phyloP scores from a whole-genome alignment of 2,113 vertebrate genomes.

The Gila orcuttii region DNA sequence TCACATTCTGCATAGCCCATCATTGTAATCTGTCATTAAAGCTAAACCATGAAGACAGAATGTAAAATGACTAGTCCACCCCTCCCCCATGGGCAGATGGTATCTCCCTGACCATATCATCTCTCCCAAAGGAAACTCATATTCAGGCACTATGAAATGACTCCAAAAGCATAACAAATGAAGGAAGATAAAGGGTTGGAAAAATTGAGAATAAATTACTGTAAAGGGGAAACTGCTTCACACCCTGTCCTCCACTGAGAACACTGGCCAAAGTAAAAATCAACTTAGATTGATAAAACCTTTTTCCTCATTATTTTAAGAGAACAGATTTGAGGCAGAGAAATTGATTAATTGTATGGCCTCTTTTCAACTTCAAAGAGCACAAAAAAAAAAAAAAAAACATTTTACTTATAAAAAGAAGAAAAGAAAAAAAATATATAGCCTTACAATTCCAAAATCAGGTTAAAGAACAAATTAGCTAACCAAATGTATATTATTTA shows the following conservation, averaged over 20 bases:
- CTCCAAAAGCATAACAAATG: conserved; percentile 80
- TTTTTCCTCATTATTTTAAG: conserved; percentile 77
- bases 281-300: conserved; percentile 53
- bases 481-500: not conserved
- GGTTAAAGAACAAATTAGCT: not conserved
- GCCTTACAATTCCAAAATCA: not conserved
- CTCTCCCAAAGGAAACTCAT: conserved; percentile 75
- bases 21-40: conserved; percentile 64
- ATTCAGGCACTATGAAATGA: conserved; percentile 79
- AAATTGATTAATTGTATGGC: conserved; percentile 44
- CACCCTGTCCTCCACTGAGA: conserved; percentile 64
- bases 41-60: conserved; percentile 75
- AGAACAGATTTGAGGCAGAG: conserved; percentile 53
- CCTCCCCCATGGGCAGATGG: conserved; percentile 74
- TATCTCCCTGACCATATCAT: conserved; percentile 77
- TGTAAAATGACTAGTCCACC: conserved; percentile 74
- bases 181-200: conserved; percentile 79
- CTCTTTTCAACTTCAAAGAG: conserved; percentile 50
- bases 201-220: conserved; percentile 79
- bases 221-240: conserved; percentile 77
- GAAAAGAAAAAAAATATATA: not conserved
- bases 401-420: not conserved
- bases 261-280: conserved; percentile 60
- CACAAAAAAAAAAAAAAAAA: not conserved
- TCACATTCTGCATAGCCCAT: conserved; percentile 49